These are phyloP conservation scores for Xiphophorus hellerii DNA, from an alignment of 2,113 vertebrate species.

Conservation along the genomic window DNA sequence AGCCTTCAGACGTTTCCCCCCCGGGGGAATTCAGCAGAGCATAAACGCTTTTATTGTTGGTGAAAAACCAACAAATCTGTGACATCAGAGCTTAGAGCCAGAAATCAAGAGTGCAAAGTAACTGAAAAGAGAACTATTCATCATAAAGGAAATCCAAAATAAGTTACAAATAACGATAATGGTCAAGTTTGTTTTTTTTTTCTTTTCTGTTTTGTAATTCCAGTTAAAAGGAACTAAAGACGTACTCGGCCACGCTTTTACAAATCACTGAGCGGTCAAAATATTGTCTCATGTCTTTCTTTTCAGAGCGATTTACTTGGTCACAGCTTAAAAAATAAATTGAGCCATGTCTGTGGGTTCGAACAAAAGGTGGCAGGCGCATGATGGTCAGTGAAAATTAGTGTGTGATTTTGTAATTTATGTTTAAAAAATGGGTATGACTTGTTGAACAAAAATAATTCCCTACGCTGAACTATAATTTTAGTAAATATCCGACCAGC, in stretches of 20 bases:
- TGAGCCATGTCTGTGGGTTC: background rate
- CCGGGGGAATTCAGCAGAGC: conserved; percentile 9
- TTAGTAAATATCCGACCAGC: background rate
- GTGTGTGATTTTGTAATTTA: background rate
- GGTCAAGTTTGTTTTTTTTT: too few species aligned
- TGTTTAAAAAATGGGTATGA: background rate
- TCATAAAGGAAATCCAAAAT: background rate
- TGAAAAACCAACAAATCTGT: background rate
- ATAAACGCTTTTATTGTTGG: conserved; percentile 1
- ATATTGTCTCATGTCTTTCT: too few species aligned
- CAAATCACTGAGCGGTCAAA: background rate
- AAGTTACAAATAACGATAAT: too few species aligned
- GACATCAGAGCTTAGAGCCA: conserved; percentile 26
- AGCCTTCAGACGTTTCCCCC: conserved; percentile 7
- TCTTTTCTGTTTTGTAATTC: too few species aligned
- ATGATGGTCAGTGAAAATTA: background rate
- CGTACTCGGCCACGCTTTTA: background rate
- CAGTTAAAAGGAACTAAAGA: background rate
- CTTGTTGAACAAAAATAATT: background rate
- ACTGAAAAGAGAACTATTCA: background rate
- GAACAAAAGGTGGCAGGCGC: background rate
- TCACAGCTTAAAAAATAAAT: background rate
- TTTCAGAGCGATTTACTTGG: background rate
- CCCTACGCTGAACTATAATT: background rate
- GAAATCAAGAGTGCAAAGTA: conserved; percentile 25